Percentiles rank a stretch among this genome's conserved stretches.
Conservation (phyloP, 2,797 vertebrate species). For the Gallinago nigripennis region DNA sequence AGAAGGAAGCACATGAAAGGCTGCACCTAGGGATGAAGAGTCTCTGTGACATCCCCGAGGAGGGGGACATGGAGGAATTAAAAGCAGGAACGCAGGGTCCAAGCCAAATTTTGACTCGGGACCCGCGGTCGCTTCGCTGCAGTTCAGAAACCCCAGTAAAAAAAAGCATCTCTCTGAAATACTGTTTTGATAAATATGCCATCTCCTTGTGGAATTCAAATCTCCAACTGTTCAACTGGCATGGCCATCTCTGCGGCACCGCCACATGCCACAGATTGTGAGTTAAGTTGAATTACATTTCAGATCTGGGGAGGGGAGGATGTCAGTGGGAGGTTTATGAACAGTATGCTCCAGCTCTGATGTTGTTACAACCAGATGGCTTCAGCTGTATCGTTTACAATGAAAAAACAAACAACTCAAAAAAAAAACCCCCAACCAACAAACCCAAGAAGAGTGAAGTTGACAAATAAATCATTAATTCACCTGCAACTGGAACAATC, state of each 20-base stretch:
- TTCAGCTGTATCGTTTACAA: conserved; percentile 71
- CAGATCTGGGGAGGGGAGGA: conserved; percentile 66
- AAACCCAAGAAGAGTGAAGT: not conserved
- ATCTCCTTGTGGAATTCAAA: conserved; percentile 66
- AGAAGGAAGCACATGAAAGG: not conserved
- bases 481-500: conserved; percentile 24
- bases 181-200: conserved; percentile 70
- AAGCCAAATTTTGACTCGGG: not conserved
- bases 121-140: not conserved
- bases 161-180: conserved; percentile 32
- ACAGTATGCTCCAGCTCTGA: conserved; percentile 72
- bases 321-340: conserved; percentile 71
- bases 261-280: conserved; percentile 65
- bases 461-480: conserved; percentile 5
- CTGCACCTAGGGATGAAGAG: not conserved
- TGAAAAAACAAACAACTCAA: conserved; percentile 35
- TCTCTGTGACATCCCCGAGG: not conserved
- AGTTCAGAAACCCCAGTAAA: not conserved
- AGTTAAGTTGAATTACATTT: conserved; percentile 70
- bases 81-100: not conserved
- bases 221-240: conserved; percentile 76
- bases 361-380: conserved; percentile 75
- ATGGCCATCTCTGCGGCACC: conserved; percentile 61
- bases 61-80: not conserved
- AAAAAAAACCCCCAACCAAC: not conserved